These are phyloP conservation scores for Athene cunicularia DNA, from an alignment of 2,113 vertebrate genomes.

Conservation along the genomic window DNA sequence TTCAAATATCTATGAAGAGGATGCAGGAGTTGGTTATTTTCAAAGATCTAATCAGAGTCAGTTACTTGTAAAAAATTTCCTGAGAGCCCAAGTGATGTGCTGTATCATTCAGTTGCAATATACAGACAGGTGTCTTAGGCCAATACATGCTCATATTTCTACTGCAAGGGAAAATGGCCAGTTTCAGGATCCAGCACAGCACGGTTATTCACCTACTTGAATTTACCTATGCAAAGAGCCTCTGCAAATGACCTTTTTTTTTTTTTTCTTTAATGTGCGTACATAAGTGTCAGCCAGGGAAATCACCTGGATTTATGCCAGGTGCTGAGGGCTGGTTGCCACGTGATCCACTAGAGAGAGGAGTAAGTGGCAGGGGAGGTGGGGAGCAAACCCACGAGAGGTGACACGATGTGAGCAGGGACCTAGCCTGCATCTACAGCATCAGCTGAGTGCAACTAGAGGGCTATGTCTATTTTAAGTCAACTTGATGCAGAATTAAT, in stretches of 20 bases:
- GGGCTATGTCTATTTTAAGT: background rate
- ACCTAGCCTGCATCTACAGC: background rate
- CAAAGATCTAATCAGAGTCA: background rate
- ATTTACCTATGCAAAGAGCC: background rate
- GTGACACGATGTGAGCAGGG: background rate
- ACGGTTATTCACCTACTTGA: background rate
- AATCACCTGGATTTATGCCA: conserved; percentile 34
- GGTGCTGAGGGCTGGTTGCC: background rate
- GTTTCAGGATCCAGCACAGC: background rate
- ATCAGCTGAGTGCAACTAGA: background rate
- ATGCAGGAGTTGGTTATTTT: background rate
- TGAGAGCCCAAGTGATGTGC: background rate
- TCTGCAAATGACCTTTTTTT: background rate
- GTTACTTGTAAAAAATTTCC: background rate
- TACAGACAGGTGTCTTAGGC: background rate
- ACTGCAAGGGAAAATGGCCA: background rate
- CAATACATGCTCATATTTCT: background rate
- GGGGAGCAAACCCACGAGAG: background rate
- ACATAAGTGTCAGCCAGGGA: background rate
- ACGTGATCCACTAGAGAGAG: background rate
- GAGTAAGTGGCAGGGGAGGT: no score
- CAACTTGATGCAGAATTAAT: background rate
- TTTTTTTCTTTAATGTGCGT: background rate
- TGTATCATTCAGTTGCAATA: background rate
- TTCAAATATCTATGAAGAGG: background rate